A percentile compares a stretch with the other conserved stretches of the same genome.
Evolutionary conservation across 2,113 vertebrate species (phyloP).

Genomic region (Oncorhynchus kisutch): DNA sequence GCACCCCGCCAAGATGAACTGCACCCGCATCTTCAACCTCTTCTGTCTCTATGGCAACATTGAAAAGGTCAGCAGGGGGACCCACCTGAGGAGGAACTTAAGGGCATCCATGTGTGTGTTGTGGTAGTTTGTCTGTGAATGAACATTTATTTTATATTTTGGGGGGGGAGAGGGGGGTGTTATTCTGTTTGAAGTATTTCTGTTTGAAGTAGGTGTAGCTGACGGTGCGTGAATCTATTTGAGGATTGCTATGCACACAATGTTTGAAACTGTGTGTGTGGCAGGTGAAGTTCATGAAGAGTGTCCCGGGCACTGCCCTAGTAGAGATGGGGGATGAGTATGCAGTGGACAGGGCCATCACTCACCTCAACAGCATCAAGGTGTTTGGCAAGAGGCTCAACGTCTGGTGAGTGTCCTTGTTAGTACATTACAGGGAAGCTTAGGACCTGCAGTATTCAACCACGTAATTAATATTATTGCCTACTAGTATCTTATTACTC

Average conservation of each 20-base stretch:
- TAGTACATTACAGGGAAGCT: neutral
- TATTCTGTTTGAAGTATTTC: neutral
- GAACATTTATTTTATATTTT: no score
- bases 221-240: neutral
- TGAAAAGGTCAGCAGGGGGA: slow-evolving; percentile 82
- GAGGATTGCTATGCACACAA: neutral
- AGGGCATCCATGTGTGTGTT: neutral
- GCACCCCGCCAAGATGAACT: slow-evolving; percentile 95
- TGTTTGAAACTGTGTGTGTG: neutral
- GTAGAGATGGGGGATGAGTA: slow-evolving; percentile 98
- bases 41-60: slow-evolving; percentile 98
- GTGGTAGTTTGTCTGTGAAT: neutral
- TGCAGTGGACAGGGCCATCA: slow-evolving; percentile 94
- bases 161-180: neutral
- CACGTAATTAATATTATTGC: no score
- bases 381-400: slow-evolving; percentile 91
- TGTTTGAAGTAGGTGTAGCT: no score
- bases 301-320: slow-evolving; percentile 91
- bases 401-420: neutral
- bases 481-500: neutral
- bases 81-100: slow-evolving; percentile 7
- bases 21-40: slow-evolving; percentile 94
- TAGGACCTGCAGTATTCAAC: neutral
- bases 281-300: slow-evolving; percentile 98
- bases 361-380: slow-evolving; percentile 96